Percentiles rank a stretch among this genome's conserved stretches.
Evolutionary conservation across 1,140 invertebrate genomes (phyloP).

Genomic region (Neodiprion lecontei): DNA sequence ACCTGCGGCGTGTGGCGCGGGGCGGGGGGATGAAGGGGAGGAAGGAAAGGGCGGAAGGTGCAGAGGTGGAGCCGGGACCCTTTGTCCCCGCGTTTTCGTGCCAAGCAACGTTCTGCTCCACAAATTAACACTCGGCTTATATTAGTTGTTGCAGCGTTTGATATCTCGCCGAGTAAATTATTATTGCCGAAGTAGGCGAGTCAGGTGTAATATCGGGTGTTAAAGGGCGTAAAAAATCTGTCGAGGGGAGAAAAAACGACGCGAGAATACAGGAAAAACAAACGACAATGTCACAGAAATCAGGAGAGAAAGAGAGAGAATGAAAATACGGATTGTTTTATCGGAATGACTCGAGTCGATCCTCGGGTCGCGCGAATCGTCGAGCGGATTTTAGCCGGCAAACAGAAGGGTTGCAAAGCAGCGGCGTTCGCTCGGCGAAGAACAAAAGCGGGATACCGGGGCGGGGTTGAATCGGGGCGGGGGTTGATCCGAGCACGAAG

Average conservation of each 20-base stretch:
- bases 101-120: conserved; percentile 27
- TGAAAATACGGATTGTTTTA: too few relatives aligned
- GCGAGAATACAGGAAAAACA: neutral
- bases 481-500: conserved; percentile 58
- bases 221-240: neutral
- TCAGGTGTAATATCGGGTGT: neutral
- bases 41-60: too few relatives aligned
- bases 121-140: conserved; percentile 46
- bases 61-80: conserved; percentile 8
- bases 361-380: conserved; percentile 11
- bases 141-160: conserved; percentile 38
- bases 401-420: conserved; percentile 44
- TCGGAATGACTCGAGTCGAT: too few relatives aligned
- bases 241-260: conserved; percentile 6
- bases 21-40: too few relatives aligned
- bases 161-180: conserved; percentile 32
- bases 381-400: conserved; percentile 47
- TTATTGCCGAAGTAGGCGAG: conserved; percentile 17
- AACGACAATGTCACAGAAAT: neutral
- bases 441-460: conserved; percentile 54
- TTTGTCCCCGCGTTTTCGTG: conserved; percentile 35
- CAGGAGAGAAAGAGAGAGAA: neutral
- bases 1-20: neutral
- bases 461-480: conserved; percentile 53
- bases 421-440: conserved; percentile 55